phyloP scores from a whole-genome alignment of 2,113 vertebrate species.

The Oreotragus oreotragus region DNA sequence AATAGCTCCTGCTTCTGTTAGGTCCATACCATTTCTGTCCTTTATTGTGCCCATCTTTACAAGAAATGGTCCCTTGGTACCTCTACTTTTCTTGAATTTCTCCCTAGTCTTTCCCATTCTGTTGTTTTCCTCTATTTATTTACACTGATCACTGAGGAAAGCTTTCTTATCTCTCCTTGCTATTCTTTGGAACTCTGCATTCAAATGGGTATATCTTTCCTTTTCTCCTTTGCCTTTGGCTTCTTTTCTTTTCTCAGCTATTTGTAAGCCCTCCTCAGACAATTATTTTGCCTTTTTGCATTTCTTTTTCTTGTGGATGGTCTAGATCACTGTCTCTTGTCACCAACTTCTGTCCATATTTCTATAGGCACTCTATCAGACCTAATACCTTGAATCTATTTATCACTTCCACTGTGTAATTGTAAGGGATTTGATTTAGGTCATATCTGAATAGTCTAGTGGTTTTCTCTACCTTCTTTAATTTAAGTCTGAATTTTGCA shows the following conservation, averaged over 20 bases:
- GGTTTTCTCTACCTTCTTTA: neutral
- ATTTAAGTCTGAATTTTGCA: neutral
- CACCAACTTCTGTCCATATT: neutral
- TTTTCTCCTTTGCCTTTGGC: neutral
- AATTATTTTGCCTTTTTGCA: neutral
- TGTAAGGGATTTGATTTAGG: neutral
- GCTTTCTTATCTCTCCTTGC: neutral
- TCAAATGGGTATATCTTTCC: neutral
- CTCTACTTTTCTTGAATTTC: too few species aligned
- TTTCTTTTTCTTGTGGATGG: neutral
- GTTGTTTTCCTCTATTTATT: too few species aligned
- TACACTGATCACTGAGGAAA: too few species aligned
- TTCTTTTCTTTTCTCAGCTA: neutral
- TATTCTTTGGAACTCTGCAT: neutral
- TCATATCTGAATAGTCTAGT: neutral
- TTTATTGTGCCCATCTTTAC: too few species aligned
- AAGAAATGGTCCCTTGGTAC: too few species aligned
- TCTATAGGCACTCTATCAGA: neutral
- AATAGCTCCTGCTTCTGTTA: too few species aligned
- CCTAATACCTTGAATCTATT: neutral
- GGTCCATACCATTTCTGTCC: too few species aligned
- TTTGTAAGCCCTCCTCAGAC: neutral
- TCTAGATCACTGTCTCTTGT: neutral
- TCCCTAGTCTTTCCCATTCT: too few species aligned
- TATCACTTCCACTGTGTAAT: neutral